A percentile compares a stretch with the other conserved stretches of the same genome.
Evolutionary conservation across 2,797 vertebrate genomes (phyloP).

Genomic region (Benthosema pterotum): DNA sequence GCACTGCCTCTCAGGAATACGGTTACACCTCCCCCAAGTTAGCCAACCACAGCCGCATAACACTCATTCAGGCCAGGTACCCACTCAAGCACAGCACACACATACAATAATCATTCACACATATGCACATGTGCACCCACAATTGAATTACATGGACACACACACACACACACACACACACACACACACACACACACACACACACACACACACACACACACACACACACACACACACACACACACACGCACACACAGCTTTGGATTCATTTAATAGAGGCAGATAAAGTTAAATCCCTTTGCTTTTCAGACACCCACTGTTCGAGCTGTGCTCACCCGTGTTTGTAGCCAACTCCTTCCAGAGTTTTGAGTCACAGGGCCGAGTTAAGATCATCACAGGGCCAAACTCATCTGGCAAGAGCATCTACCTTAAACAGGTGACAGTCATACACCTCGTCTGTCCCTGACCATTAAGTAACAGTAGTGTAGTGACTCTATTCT

Average conservation of each 20-base stretch:
- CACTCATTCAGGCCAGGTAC: conserved; percentile 89
- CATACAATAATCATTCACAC: neutral
- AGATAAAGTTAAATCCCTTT: conserved; percentile 8
- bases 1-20: conserved; percentile 89
- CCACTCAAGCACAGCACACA: neutral
- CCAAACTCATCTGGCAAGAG: conserved; percentile 98
- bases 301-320: conserved; percentile 87
- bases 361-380: conserved; percentile 79
- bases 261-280: neutral
- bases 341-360: conserved; percentile 91
- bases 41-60: conserved; percentile 74
- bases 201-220: conserved; percentile 5
- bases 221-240: neutral
- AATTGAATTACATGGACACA: neutral
- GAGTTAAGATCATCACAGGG: conserved; percentile 93
- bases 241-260: too few species aligned
- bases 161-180: neutral
- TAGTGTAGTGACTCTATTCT: neutral
- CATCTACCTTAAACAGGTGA: conserved; percentile 93
- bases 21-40: conserved; percentile 87
- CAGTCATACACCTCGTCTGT: neutral
- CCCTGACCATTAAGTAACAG: neutral
- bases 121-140: neutral
- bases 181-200: neutral
- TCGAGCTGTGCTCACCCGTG: conserved; percentile 91